Evolutionary conservation across 2,888 invertebrate genomes (phyloP).

Genomic region (Epistrophe grossulariae): DNA sequence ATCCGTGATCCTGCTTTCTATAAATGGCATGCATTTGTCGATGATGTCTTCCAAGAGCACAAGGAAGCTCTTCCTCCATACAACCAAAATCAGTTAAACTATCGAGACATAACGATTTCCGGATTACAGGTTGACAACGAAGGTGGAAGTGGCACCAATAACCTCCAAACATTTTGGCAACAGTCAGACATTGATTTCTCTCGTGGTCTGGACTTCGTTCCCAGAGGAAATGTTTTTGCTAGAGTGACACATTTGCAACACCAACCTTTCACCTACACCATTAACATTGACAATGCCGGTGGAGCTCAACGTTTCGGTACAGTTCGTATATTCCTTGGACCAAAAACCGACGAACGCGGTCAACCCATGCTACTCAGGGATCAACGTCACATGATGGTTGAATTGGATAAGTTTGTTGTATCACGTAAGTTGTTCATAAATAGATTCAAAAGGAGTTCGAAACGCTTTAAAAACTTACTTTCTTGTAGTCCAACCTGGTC

Average conservation of each 20-base stretch:
- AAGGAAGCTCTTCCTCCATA: slow-evolving; percentile 87
- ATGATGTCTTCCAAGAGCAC: slow-evolving; percentile 89
- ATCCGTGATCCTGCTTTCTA: slow-evolving; percentile 95
- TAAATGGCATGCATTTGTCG: slow-evolving; percentile 92
- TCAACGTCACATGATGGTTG: slow-evolving; percentile 87
- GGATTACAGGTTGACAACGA: slow-evolving; percentile 13
- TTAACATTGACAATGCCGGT: slow-evolving; percentile 86
- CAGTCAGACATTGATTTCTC: slow-evolving; percentile 91
- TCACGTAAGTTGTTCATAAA: slow-evolving; percentile 84
- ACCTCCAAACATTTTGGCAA: slow-evolving; percentile 89
- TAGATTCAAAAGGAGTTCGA: no score
- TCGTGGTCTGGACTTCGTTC: slow-evolving; percentile 89
- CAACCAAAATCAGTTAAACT: slow-evolving; percentile 83
- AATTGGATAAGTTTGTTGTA: slow-evolving; percentile 88
- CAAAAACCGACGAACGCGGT: slow-evolving; percentile 87
- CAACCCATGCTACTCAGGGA: slow-evolving; percentile 86
- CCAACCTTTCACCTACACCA: slow-evolving; percentile 87
- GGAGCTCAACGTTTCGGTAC: slow-evolving; percentile 85
- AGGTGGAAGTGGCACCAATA: slow-evolving; percentile 20
- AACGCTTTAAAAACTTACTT: neutral
- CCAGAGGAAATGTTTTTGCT: slow-evolving; percentile 88
- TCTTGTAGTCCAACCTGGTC: slow-evolving; percentile 87
- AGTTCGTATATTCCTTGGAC: slow-evolving; percentile 88
- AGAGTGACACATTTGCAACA: slow-evolving; percentile 92
- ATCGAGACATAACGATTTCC: neutral